Evolutionary conservation across 2,888 invertebrate species (phyloP), one percentile per base, ranked within the genome.

Genomic region (Philonicus albiceps): DNA sequence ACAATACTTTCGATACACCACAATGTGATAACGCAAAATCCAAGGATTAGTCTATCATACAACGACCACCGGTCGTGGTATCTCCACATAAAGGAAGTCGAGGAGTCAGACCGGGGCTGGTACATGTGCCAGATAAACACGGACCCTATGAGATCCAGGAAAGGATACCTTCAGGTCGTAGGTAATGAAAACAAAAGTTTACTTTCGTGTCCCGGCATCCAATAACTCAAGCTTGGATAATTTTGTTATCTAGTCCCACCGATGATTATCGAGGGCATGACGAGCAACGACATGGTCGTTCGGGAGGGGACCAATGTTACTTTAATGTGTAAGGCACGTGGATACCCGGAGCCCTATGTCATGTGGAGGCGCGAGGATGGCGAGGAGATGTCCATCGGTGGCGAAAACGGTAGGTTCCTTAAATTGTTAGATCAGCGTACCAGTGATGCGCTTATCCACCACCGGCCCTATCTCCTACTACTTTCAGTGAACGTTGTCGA

Each of bases 81-180:
- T 92, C 94, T 98, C 88, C 97, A 97, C 91, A 96, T 97, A 92
- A 96, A 96, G 92, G 95, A 96, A 91, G 97, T 97, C 40, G 96
- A 97, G 91, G 97, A 97, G 91, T 94, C 95, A 74, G 97, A 97
- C 93, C 94, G 97, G 2, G 97, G 97, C 87, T 97, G 97, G 97
- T 97, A 94, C 90, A 97, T 97, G 97, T 97, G 97, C 91, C 97
- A 97, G 93, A 96, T 98, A 89, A 97, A 98, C 93, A 97, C 97
- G 0, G 97, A 97, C 92, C 98, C 97, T n/a, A 98, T 98, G 97
- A 94, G 97, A 89, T 96, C 96, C 87, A 94, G 96, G 86, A 96
- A 97, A 91, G 98, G 97, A 86, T 98, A 97, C 91, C 94, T 98
- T 43, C 97, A 97, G 93, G 97, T 98, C 89, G 97, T 97, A 73